A percentile compares a stretch with the other conserved stretches of the same genome.
Evolutionary conservation across 1,140 invertebrate genomes (phyloP).

Genomic region (Chrysomallon squamiferum): DNA sequence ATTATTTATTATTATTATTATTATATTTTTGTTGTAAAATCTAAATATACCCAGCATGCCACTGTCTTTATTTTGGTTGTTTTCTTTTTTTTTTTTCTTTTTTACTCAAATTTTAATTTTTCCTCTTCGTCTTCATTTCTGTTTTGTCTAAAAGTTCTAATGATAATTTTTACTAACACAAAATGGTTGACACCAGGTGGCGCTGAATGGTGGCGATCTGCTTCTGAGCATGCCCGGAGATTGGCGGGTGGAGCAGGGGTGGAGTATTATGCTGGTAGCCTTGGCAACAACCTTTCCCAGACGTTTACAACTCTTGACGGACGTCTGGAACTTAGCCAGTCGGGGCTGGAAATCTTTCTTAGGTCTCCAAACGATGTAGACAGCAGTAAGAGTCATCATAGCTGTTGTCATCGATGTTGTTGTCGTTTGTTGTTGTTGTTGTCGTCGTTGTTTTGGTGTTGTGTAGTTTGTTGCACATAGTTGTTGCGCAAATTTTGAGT

Average conservation of each 20-base stretch:
- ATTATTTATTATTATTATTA: too few relatives aligned
- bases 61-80: too few relatives aligned
- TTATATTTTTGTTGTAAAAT: too few relatives aligned
- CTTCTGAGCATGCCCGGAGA: slow-evolving; percentile 31
- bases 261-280: slow-evolving; percentile 16
- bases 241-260: slow-evolving; percentile 9
- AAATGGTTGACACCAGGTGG: slow-evolving; percentile 23
- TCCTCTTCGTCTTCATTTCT: too few relatives aligned
- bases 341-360: slow-evolving; percentile 15
- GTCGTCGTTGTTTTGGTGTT: too few relatives aligned
- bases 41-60: too few relatives aligned
- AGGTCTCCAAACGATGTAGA: slow-evolving; percentile 11
- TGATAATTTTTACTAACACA: too few relatives aligned
- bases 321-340: slow-evolving; percentile 10
- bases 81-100: too few relatives aligned
- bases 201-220: slow-evolving; percentile 36
- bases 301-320: slow-evolving; percentile 3
- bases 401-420: too few relatives aligned
- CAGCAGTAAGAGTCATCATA: slow-evolving; percentile 18
- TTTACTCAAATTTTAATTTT: too few relatives aligned
- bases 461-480: neutral
- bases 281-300: slow-evolving; percentile 4
- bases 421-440: neutral
- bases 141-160: too few relatives aligned
- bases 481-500: slow-evolving; percentile 11